Percentiles rank a stretch among this genome's conserved stretches.
Evolutionary conservation across 1,140 invertebrate species (phyloP).

Genomic region (Drosophila hydei): DNA sequence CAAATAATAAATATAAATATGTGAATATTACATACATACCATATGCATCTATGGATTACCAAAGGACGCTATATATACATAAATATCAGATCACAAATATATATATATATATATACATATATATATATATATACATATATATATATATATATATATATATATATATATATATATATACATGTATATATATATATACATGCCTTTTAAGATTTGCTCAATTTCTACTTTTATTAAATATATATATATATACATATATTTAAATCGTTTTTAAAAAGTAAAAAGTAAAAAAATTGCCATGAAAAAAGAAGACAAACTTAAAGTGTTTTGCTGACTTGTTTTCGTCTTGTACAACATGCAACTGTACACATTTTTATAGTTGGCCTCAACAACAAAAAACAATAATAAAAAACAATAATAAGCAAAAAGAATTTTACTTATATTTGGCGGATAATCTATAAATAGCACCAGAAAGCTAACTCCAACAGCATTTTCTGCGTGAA

Average conservation of each 20-base stretch:
- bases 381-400: conserved; percentile 17
- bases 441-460: conserved; percentile 50
- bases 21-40: no score
- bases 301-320: conserved; percentile 5
- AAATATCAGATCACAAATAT: no score
- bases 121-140: no score
- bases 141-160: no score
- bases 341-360: conserved; percentile 67
- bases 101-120: neutral
- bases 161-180: no score
- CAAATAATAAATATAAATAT: no score
- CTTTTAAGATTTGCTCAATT: no score
- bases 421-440: conserved; percentile 26
- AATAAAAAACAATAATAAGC: conserved; percentile 6
- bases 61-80: no score
- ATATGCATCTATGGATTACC: no score
- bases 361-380: conserved; percentile 67
- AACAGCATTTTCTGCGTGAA: conserved; percentile 40
- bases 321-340: conserved; percentile 68
- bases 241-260: conserved; percentile 1
- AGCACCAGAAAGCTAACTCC: neutral
- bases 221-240: no score
- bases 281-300: neutral
- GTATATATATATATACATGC: neutral
- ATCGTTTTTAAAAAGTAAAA: neutral